Evolutionary conservation across 2,113 vertebrate species (phyloP).

Genomic region (Semicossyphus pulcher): DNA sequence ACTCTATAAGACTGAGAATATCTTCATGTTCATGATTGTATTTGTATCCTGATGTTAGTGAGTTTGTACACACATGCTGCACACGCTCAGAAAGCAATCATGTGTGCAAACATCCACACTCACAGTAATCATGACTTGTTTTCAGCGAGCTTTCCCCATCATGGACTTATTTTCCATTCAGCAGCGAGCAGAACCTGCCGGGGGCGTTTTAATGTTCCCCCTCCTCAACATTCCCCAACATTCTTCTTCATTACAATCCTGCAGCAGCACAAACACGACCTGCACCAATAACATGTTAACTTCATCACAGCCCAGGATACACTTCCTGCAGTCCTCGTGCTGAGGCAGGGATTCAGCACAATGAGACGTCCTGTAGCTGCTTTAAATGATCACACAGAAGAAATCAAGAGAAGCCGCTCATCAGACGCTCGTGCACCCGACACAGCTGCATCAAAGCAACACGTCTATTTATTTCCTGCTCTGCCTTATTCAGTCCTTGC

Average conservation of each 20-base stretch:
- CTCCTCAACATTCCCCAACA: constrained; percentile 56
- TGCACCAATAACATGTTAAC: constrained; percentile 74
- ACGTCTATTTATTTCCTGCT: constrained; percentile 75
- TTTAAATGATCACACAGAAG: constrained; percentile 78
- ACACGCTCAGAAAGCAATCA: constrained; percentile 35
- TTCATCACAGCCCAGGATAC: constrained; percentile 68
- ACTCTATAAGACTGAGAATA: too few species aligned
- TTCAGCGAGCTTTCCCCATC: constrained; percentile 34
- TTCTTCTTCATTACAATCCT: constrained; percentile 71
- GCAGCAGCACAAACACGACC: constrained; percentile 72
- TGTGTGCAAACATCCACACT: constrained; percentile 7
- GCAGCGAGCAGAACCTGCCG: constrained; percentile 36
- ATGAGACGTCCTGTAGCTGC: constrained; percentile 26
- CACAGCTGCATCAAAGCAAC: constrained; percentile 78
- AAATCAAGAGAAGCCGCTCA: constrained; percentile 62
- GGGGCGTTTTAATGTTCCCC: constrained; percentile 61
- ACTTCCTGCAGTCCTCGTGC: constrained; percentile 51
- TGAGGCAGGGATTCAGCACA: constrained; percentile 60
- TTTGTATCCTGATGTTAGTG: background rate
- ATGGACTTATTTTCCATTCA: constrained; percentile 66
- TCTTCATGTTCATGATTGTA: background rate
- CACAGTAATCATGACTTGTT: constrained; percentile 61
- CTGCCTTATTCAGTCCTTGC: constrained; percentile 71
- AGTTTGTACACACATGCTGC: background rate
- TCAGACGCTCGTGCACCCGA: constrained; percentile 63